These are phyloP conservation scores for Tenodera sinensis DNA, from an alignment of 2,888 invertebrate species.

Conservation along the genomic window DNA sequence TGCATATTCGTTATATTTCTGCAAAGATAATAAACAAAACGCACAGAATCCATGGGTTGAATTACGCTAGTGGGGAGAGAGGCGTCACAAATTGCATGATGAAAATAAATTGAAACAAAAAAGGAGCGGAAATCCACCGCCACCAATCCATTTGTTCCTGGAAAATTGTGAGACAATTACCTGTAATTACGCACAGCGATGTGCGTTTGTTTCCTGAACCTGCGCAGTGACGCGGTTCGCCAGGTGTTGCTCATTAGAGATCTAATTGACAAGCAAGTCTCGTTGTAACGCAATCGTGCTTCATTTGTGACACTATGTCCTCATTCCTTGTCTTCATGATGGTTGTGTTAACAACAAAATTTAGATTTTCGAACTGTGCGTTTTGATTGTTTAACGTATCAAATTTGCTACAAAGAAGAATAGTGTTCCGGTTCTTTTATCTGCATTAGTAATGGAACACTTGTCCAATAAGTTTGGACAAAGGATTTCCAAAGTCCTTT, in stretches of 20 bases:
- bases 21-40: neutral
- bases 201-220: neutral
- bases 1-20: neutral
- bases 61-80: neutral
- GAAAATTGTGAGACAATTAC: neutral
- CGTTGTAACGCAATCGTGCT: neutral
- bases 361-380: neutral
- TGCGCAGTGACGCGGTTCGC: neutral
- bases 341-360: neutral
- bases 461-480: no score
- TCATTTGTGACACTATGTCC: neutral
- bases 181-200: neutral
- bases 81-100: neutral
- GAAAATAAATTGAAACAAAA: neutral
- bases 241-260: neutral
- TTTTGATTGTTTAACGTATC: neutral
- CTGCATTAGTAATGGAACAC: no score
- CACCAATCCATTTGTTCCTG: neutral
- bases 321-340: neutral
- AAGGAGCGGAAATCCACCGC: neutral
- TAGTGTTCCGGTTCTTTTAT: no score
- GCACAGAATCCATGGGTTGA: neutral
- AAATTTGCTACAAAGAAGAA: neutral
- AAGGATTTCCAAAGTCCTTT: no score
- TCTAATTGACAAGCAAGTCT: neutral